These are phyloP conservation scores for Mustela lutreola DNA, from an alignment of 2,113 vertebrate species.

Conservation along the genomic window DNA sequence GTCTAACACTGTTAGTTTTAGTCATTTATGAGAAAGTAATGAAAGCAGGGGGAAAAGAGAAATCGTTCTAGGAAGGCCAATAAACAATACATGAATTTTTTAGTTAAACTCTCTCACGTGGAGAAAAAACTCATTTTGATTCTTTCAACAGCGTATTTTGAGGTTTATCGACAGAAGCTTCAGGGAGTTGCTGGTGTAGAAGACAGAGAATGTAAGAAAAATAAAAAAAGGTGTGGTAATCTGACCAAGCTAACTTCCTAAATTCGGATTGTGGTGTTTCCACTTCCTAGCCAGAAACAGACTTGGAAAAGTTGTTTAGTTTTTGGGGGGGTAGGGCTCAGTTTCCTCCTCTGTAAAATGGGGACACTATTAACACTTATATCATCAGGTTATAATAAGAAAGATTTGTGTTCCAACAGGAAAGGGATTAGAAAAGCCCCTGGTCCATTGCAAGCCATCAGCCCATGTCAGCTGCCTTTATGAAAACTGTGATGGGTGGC, in stretches of 20 bases:
- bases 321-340: not conserved
- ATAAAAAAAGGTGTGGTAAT: not conserved
- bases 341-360: not conserved
- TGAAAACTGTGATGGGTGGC: not conserved
- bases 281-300: not conserved
- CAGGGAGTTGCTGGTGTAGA: not conserved
- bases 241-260: not conserved
- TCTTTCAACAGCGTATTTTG: not conserved
- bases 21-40: slow-evolving; percentile 19
- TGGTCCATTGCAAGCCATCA: not conserved
- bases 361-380: not conserved
- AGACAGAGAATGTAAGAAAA: not conserved
- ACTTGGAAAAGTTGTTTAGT: not conserved
- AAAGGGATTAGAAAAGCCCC: not conserved
- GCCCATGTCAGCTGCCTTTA: not conserved
- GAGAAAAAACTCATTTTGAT: not conserved
- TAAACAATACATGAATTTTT: slow-evolving; percentile 23
- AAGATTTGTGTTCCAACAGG: not conserved
- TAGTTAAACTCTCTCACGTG: not conserved
- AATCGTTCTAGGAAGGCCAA: not conserved
- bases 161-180: not conserved
- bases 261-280: not conserved
- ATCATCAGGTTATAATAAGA: not conserved
- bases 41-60: not conserved
- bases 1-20: slow-evolving; percentile 12